phyloP scores from a whole-genome alignment of 2,113 vertebrate genomes.

The Thamnaconus septentrionalis region DNA sequence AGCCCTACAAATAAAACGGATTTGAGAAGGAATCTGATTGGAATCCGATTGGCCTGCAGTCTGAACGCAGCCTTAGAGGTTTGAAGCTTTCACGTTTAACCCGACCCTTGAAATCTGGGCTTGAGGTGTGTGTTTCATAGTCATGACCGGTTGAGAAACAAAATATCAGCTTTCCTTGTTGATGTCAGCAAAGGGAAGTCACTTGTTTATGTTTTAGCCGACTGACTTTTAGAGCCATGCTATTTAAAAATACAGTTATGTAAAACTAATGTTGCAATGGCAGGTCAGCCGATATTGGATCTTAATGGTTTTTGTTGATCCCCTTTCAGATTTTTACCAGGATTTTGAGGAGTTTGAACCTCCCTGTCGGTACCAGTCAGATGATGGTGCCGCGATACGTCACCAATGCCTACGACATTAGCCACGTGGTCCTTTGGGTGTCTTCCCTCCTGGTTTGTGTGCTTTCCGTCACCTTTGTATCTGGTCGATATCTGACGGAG shows the following conservation, averaged over 20 bases:
- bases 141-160: slow-evolving; percentile 39
- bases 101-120: slow-evolving; percentile 10
- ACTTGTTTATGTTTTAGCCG: slow-evolving; percentile 13
- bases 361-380: slow-evolving; percentile 95
- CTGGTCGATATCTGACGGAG: too few species aligned
- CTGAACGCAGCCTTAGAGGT: too few species aligned
- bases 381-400: slow-evolving; percentile 90
- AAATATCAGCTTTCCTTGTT: slow-evolving; percentile 58
- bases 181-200: slow-evolving; percentile 17
- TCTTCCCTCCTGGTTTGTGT: slow-evolving; percentile 92
- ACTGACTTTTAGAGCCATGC: slow-evolving; percentile 12
- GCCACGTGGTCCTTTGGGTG: slow-evolving; percentile 95
- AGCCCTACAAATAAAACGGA: too few species aligned
- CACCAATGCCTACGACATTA: slow-evolving; percentile 93
- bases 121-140: slow-evolving; percentile 34
- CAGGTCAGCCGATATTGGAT: background rate
- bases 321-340: slow-evolving; percentile 92
- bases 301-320: background rate
- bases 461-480: background rate
- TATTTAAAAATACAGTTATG: slow-evolving; percentile 5
- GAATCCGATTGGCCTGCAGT: too few species aligned
- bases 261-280: background rate
- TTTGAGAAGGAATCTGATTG: too few species aligned
- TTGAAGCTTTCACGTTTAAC: background rate
- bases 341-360: slow-evolving; percentile 94